Evolutionary conservation across 1,140 invertebrate species (phyloP).

Genomic region (Leptopilina clavipes): DNA sequence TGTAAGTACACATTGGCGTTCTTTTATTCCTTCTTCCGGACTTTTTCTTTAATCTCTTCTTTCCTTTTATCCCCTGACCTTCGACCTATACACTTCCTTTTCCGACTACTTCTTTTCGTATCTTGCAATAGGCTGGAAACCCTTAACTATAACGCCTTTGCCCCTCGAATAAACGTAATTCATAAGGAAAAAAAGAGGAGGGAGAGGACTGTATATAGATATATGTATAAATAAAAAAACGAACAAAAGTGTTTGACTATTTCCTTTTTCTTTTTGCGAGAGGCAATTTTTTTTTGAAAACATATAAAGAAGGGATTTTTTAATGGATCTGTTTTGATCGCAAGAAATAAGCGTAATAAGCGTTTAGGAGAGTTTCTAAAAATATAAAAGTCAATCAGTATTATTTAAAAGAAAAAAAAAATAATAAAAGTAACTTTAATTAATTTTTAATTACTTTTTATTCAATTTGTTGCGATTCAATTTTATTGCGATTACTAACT

Average conservation of each 20-base stretch:
- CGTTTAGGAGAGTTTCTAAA: too few species aligned
- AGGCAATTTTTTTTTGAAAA: not conserved
- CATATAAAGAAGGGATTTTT: not conserved
- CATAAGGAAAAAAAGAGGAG: too few species aligned
- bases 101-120: conserved; percentile 8
- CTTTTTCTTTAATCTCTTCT: conserved; percentile 37
- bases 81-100: conserved; percentile 32
- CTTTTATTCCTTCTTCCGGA: conserved; percentile 47
- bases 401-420: too few species aligned
- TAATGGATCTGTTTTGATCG: not conserved
- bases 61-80: conserved; percentile 28
- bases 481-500: too few species aligned
- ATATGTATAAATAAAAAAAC: not conserved
- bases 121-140: conserved; percentile 33
- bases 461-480: too few species aligned
- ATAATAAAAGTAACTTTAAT: too few species aligned
- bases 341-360: not conserved
- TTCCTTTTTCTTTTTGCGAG: conserved; percentile 30
- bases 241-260: conserved; percentile 41
- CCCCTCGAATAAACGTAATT: too few species aligned
- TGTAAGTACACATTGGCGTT: conserved; percentile 36
- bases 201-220: too few species aligned
- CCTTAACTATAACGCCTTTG: conserved; percentile 37
- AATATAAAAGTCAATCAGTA: too few species aligned
- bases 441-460: too few species aligned